Evolutionary conservation across 2,888 invertebrate species (phyloP).

Genomic region (Hyalella azteca): DNA sequence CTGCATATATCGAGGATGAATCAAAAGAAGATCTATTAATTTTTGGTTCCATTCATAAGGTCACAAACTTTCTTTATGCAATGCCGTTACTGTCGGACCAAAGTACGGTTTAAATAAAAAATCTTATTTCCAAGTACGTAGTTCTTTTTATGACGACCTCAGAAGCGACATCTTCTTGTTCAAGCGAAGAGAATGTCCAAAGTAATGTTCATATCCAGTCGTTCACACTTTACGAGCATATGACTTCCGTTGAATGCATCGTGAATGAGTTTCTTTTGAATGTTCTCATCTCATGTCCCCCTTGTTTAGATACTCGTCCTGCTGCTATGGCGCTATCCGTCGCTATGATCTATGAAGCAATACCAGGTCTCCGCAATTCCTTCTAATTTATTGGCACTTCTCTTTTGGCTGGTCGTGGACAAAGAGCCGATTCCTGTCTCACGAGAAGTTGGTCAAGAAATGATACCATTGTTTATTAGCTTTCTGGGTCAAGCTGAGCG

Average conservation of each 20-base stretch:
- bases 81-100: neutral
- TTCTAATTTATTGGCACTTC: constrained; percentile 29
- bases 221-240: neutral
- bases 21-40: too few relatives aligned
- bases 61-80: neutral
- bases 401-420: constrained; percentile 7
- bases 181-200: neutral
- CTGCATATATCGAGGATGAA: too few relatives aligned
- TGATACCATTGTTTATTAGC: constrained; percentile 34
- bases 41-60: constrained; percentile 1
- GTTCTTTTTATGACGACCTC: neutral
- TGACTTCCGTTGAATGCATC: neutral
- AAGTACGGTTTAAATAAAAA: neutral
- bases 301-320: constrained; percentile 18
- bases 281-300: constrained; percentile 10
- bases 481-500: constrained; percentile 36
- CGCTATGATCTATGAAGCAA: constrained; percentile 16
- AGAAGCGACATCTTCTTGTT: neutral
- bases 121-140: neutral
- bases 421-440: constrained; percentile 33
- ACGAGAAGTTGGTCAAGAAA: constrained; percentile 34
- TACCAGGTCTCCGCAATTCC: constrained; percentile 32
- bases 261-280: constrained; percentile 26
- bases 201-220: neutral
- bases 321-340: constrained; percentile 15